These are phyloP conservation scores for Tragelaphus imberbis DNA, from an alignment of 2,113 vertebrate species.

Conservation along the genomic window DNA sequence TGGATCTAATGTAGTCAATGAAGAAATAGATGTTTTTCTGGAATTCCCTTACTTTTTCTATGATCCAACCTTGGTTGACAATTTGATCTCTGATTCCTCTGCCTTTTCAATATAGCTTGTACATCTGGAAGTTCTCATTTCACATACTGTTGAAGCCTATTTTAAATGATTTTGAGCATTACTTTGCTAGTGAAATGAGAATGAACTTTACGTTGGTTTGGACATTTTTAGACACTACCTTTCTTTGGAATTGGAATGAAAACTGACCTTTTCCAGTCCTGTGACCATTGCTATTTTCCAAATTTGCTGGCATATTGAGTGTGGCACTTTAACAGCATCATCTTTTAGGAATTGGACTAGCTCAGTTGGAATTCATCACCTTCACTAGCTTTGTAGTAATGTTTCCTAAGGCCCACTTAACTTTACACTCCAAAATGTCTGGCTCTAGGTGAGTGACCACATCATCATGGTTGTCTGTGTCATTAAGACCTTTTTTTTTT, in stretches of 20 bases:
- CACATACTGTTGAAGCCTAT: neutral
- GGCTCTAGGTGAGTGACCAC: neutral
- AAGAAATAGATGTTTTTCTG: neutral
- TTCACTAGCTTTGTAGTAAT: neutral
- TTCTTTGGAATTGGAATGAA: neutral
- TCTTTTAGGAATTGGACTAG: neutral
- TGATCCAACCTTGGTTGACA: neutral
- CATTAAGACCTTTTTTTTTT: neutral
- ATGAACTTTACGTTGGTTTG: neutral
- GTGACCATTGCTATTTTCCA: neutral
- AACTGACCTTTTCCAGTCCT: neutral
- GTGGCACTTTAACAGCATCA: neutral
- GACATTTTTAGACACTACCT: neutral
- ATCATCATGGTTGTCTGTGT: neutral
- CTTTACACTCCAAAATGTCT: neutral
- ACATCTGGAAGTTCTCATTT: neutral
- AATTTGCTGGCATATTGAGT: neutral
- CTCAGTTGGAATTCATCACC: neutral
- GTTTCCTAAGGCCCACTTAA: neutral
- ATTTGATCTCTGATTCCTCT: neutral
- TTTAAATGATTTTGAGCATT: neutral
- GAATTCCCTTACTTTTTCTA: neutral
- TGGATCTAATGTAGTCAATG: neutral
- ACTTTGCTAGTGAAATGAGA: neutral
- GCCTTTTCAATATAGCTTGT: neutral